Conservation (phyloP, 1,140 invertebrate species). For the Drosophila tsacasi region DNA sequence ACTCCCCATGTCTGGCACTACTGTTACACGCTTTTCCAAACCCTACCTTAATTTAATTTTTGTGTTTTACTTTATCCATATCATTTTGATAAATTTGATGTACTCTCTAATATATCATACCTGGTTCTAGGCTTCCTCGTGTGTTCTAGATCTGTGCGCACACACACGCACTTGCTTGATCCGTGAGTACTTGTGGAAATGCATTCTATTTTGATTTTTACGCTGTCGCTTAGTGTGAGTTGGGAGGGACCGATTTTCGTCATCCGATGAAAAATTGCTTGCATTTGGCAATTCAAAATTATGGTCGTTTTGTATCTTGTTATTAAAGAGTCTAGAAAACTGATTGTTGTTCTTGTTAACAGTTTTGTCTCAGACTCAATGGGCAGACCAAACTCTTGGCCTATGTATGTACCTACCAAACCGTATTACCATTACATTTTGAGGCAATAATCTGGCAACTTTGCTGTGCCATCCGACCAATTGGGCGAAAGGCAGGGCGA, state of each 20-base stretch:
- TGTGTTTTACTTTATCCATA: too few species aligned
- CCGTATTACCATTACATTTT: slow-evolving; percentile 29
- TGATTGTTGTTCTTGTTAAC: background rate
- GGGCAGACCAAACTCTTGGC: background rate
- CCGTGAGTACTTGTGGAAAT: background rate
- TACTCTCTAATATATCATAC: too few species aligned
- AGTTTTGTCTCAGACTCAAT: background rate
- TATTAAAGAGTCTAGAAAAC: background rate
- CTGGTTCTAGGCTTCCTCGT: background rate
- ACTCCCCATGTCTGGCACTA: too few species aligned
- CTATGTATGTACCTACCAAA: slow-evolving; percentile 4
- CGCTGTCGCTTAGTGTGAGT: background rate
- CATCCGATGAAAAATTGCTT: background rate
- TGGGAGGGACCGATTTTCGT: background rate
- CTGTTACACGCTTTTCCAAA: too few species aligned
- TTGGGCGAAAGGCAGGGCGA: slow-evolving; percentile 24
- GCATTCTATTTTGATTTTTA: background rate
- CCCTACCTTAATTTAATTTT: too few species aligned
- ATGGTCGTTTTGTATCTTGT: background rate
- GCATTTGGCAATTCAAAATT: background rate
- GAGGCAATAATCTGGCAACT: slow-evolving; percentile 37
- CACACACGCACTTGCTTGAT: too few species aligned
- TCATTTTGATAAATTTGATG: too few species aligned
- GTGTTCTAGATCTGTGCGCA: background rate
- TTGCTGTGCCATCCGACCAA: slow-evolving; percentile 12